phyloP scores from a whole-genome alignment of 1,140 invertebrate species.

The Globodera rostochiensis region DNA sequence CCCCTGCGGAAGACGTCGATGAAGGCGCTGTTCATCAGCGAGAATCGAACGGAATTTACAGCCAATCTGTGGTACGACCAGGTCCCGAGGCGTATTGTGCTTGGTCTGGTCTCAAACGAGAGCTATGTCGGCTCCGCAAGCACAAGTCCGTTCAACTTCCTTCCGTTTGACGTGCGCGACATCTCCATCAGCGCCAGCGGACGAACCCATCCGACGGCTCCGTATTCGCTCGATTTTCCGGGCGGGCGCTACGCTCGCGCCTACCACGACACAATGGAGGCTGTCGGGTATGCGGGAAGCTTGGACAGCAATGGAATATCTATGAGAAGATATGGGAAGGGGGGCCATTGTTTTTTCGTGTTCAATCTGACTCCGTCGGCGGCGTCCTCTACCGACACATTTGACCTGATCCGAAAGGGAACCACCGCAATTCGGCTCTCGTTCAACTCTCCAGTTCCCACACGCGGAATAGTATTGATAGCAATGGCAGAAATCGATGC shows the following conservation, averaged over 20 bases:
- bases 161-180: slow-evolving; percentile 19
- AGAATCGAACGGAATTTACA: slow-evolving; percentile 11
- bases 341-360: slow-evolving; percentile 11
- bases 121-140: slow-evolving; percentile 1
- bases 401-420: slow-evolving; percentile 32
- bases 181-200: slow-evolving; percentile 10
- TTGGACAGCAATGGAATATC: slow-evolving; percentile 33
- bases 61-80: slow-evolving; percentile 16
- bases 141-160: slow-evolving; percentile 15
- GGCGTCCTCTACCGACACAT: background rate
- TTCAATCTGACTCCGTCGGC: slow-evolving; percentile 27
- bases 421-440: slow-evolving; percentile 22
- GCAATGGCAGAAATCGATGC: slow-evolving; percentile 12
- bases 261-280: slow-evolving; percentile 28
- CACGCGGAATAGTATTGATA: slow-evolving; percentile 15
- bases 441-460: slow-evolving; percentile 19
- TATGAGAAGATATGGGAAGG: slow-evolving; percentile 10
- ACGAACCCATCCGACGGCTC: slow-evolving; percentile 5
- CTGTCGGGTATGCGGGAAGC: slow-evolving; percentile 11
- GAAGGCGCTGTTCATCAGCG: slow-evolving; percentile 22
- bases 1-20: slow-evolving; percentile 9
- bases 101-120: slow-evolving; percentile 11
- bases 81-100: slow-evolving; percentile 3
- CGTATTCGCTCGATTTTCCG: slow-evolving; percentile 29
- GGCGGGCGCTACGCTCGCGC: slow-evolving; percentile 14